These are phyloP conservation scores for Andrena cerasifolii DNA, from an alignment of 1,140 invertebrate genomes.

Conservation along the genomic window DNA sequence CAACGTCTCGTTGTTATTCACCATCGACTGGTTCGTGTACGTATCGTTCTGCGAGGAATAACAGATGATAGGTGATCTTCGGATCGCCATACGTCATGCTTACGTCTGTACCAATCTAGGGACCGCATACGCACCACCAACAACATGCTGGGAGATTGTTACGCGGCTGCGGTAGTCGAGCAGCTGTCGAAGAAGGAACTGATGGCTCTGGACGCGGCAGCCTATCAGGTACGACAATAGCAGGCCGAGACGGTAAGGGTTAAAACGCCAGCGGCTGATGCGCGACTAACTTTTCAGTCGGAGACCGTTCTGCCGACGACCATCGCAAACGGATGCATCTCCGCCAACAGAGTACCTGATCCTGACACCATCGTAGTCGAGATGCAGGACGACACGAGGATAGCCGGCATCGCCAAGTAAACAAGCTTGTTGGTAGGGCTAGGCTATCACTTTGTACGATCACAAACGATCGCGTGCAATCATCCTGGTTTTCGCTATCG, in stretches of 20 bases:
- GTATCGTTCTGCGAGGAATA: no score
- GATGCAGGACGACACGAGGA: slow-evolving; percentile 80
- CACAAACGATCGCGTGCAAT: slow-evolving; percentile 63
- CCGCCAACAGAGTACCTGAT: slow-evolving; percentile 80
- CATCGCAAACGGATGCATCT: slow-evolving; percentile 80
- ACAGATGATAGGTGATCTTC: no score
- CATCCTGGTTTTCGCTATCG: slow-evolving; percentile 12
- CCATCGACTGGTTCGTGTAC: slow-evolving; percentile 96
- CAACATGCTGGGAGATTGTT: slow-evolving; percentile 94
- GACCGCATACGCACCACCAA: slow-evolving; percentile 94
- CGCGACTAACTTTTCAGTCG: slow-evolving; percentile 67
- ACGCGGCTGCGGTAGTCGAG: slow-evolving; percentile 92
- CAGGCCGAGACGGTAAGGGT: not conserved
- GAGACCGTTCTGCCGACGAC: slow-evolving; percentile 80
- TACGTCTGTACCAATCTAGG: slow-evolving; percentile 80
- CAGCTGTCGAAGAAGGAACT: slow-evolving; percentile 92
- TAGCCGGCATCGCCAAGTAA: slow-evolving; percentile 81
- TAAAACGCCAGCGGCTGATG: not conserved
- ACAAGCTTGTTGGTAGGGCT: slow-evolving; percentile 82
- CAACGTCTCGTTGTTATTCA: slow-evolving; percentile 92
- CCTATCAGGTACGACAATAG: slow-evolving; percentile 82
- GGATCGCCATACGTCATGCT: no score
- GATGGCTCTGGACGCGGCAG: slow-evolving; percentile 87
- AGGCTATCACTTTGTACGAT: slow-evolving; percentile 78
- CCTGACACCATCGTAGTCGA: slow-evolving; percentile 81